These are phyloP conservation scores for Sparidentex hasta DNA, from an alignment of 2,797 vertebrate species.

Conservation along the genomic window DNA sequence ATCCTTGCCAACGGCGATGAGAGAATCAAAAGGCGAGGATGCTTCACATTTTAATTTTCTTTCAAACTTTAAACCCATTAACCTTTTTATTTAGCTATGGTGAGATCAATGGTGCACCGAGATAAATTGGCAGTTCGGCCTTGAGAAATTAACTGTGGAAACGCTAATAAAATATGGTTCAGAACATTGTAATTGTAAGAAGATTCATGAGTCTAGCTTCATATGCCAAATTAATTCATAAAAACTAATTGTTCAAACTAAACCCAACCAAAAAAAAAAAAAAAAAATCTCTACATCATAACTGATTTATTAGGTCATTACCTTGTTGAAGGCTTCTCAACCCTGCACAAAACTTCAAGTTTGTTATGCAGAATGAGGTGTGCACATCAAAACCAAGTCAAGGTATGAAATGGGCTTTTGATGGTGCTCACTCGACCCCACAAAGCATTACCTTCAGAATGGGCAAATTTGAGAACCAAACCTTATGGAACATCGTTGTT, in stretches of 20 bases:
- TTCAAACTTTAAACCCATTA: constrained; percentile 32
- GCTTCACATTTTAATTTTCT: constrained; percentile 35
- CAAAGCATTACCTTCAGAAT: not conserved
- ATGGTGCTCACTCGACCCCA: not conserved
- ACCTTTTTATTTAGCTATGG: constrained; percentile 30
- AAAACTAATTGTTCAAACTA: constrained; percentile 3
- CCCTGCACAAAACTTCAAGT: constrained; percentile 8
- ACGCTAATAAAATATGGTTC: not conserved
- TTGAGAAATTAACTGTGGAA: constrained; percentile 42
- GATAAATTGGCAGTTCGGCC: constrained; percentile 49
- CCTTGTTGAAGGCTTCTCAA: constrained; percentile 13
- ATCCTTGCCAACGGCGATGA: constrained; percentile 15
- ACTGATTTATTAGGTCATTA: constrained; percentile 39
- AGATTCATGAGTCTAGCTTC: constrained; percentile 2
- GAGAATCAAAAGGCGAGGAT: constrained; percentile 41
- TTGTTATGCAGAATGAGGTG: constrained; percentile 27
- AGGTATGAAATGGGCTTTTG: constrained; percentile 8
- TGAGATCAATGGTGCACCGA: constrained; percentile 3
- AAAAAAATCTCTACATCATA: constrained; percentile 5
- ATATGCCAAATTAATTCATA: not conserved
- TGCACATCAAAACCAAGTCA: constrained; percentile 11
- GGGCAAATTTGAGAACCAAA: not conserved
- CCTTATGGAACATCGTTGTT: not conserved
- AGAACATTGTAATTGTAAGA: not conserved
- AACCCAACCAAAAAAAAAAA: not conserved